Evolutionary conservation across 2,888 invertebrate species (phyloP), one percentile per base, ranked within the genome.

Genomic region (Thera britannica): DNA sequence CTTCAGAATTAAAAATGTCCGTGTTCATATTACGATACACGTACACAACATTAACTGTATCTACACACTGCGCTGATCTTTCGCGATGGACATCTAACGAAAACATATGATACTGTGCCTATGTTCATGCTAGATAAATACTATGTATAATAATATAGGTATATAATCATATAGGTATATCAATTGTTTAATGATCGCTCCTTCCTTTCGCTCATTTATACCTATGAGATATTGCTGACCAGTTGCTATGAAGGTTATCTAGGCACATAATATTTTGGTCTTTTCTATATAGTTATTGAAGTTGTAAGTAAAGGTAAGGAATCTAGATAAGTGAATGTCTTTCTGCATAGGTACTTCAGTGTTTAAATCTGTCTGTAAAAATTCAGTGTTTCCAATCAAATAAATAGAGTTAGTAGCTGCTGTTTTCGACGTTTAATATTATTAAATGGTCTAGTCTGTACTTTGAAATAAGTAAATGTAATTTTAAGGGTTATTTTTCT

Each of bases 321-420:
- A 12, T 44, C 67, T 71, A 66, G 62, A 62, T 70, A 72, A 72
- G 67, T 64, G 72, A 71, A 72, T 60, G 67, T 65, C 70, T 75
- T 72, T 77, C 61, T 69, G 60, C 68, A 71, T 70, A 73, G 70
- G 71, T 73, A 71, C 70, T 58, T 70, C 71, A 65, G 55, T 67
- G 51, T 65, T 67, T 60, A 34, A 57, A 64, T 56, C 4, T 56
- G 34, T 58, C 58, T 65, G 23, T 62, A 48, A 48, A 63, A 61
- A 51, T 49, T 54, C 34, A 64, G 63, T 68, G 35, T 54, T 61
- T 70, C 55, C 34, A 55, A 57, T 44, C 67, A 70, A 55, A 57
- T 44, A 65, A 70, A 64, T 71, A 66, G 61, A 63, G 54, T 54
- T 11, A 62, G 68, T 72, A 72, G 66, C 63, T 55, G 68, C 68